Percentiles rank a stretch among this genome's conserved stretches.
Conservation (phyloP, 2,113 vertebrate genomes). For the Azemiops feae region DNA sequence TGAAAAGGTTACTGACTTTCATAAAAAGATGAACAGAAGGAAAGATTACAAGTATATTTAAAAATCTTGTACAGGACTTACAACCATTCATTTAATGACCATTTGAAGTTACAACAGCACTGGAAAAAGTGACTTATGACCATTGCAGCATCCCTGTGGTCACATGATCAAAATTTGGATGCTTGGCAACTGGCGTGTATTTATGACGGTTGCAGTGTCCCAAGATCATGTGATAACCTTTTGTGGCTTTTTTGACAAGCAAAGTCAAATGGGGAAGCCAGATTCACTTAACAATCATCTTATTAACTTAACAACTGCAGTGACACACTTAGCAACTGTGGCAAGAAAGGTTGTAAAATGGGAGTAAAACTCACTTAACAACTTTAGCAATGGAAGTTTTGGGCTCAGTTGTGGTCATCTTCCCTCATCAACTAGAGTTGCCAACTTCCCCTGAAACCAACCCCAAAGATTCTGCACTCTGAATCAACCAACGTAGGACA, state of each 20-base stretch:
- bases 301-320: background rate
- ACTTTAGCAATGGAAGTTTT: background rate
- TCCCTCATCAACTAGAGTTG: background rate
- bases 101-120: background rate
- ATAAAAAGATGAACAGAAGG: background rate
- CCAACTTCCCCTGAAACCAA: background rate
- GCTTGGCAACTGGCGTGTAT: background rate
- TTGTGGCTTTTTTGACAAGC: background rate
- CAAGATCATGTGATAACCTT: background rate
- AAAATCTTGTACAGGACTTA: background rate
- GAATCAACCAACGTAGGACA: background rate
- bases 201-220: background rate
- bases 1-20: background rate
- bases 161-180: background rate
- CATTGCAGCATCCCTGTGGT: background rate
- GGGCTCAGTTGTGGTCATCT: background rate
- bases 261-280: background rate
- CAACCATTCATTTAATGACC: background rate
- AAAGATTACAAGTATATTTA: background rate
- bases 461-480: too few species aligned
- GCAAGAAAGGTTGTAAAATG: background rate
- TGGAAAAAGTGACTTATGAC: background rate
- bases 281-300: background rate
- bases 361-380: background rate
- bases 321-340: background rate